Conservation (phyloP, 2,113 vertebrate genomes). For the Entosphenus tridentatus region DNA sequence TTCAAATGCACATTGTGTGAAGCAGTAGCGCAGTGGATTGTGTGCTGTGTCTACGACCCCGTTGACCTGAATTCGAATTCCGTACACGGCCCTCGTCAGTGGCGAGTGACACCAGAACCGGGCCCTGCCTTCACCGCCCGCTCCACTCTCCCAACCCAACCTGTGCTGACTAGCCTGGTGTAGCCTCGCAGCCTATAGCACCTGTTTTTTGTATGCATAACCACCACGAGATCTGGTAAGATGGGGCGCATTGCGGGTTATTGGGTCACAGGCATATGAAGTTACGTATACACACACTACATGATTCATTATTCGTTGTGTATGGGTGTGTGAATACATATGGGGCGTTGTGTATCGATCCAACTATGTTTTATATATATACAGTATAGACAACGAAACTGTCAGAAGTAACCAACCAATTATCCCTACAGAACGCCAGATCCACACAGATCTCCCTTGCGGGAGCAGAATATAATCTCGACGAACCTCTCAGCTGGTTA, state of each 20-base stretch:
- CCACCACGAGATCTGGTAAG: neutral
- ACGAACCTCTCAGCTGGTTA: neutral
- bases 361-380: neutral
- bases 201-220: too few relatives aligned
- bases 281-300: neutral
- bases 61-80: too few relatives aligned
- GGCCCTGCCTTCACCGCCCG: too few relatives aligned
- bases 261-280: neutral
- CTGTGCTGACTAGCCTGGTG: neutral
- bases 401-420: neutral
- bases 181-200: neutral
- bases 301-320: neutral
- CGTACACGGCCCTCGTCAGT: too few relatives aligned
- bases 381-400: neutral
- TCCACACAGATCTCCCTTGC: neutral
- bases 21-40: too few relatives aligned
- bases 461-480: neutral
- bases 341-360: neutral
- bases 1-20: too few relatives aligned
- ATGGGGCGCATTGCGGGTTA: neutral
- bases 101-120: too few relatives aligned
- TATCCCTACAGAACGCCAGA: neutral
- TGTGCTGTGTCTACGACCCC: too few relatives aligned
- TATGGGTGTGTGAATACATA: neutral
- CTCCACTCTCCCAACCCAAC: too few relatives aligned